Conservation (phyloP, 2,113 vertebrate genomes). For the Sebastes fasciatus region DNA sequence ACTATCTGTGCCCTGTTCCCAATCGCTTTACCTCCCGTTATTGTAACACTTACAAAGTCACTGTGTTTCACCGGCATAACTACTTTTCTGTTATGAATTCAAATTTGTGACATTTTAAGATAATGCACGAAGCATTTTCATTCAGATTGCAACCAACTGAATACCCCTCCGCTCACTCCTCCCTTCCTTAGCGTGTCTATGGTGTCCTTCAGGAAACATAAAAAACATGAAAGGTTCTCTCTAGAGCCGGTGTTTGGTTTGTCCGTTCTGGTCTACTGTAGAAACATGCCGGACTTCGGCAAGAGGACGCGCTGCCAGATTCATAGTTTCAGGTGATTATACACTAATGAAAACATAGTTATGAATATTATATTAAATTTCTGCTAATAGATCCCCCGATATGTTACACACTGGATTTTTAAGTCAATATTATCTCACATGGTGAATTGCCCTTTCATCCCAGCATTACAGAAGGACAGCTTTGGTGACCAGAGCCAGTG, state of each 20-base stretch:
- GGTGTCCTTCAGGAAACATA: too few species aligned
- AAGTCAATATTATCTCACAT: not conserved
- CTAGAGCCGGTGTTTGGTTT: too few species aligned
- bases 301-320: too few species aligned
- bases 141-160: not conserved
- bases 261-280: too few species aligned
- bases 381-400: too few species aligned
- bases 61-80: not conserved
- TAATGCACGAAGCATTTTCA: not conserved
- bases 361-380: too few species aligned
- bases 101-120: not conserved
- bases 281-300: too few species aligned
- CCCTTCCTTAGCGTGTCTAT: too few species aligned
- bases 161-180: not conserved
- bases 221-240: too few species aligned
- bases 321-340: too few species aligned
- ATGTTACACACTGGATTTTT: not conserved
- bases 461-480: not conserved
- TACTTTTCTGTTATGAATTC: not conserved
- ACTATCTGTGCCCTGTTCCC: not conserved
- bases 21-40: not conserved
- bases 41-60: not conserved
- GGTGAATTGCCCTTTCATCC: not conserved
- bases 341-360: too few species aligned
- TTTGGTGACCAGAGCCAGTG: not conserved